These are phyloP conservation scores for Micromys minutus DNA, from an alignment of 2,113 vertebrate genomes.

Conservation along the genomic window DNA sequence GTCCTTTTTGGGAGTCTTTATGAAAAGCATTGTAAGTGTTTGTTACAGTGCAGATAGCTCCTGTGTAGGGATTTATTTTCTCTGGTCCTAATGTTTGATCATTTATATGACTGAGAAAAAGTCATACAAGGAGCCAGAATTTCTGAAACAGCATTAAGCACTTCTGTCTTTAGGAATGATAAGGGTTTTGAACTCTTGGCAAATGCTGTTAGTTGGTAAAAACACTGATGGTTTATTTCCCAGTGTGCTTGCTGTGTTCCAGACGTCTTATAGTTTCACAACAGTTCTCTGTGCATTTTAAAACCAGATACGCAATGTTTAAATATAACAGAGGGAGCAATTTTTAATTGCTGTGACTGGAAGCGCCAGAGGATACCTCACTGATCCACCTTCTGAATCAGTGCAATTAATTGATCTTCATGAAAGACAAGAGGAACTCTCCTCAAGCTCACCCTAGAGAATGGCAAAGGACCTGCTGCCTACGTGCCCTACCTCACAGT, in stretches of 20 bases:
- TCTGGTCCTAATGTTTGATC: background rate
- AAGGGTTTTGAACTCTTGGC: background rate
- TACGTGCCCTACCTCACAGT: background rate
- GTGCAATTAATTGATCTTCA: background rate
- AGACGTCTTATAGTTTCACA: conserved; percentile 5
- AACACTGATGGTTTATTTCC: background rate
- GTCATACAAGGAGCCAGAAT: background rate
- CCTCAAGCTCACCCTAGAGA: background rate
- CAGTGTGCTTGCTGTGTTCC: background rate
- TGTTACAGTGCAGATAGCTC: background rate
- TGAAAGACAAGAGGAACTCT: background rate
- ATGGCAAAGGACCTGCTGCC: background rate
- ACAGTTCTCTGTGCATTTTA: background rate
- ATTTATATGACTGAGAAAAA: background rate
- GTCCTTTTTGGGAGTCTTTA: conserved; percentile 13
- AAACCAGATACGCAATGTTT: background rate
- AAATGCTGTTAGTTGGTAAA: background rate
- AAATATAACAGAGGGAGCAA: background rate
- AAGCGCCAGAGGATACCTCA: too few species aligned
- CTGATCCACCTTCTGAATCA: background rate
- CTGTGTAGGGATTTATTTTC: background rate
- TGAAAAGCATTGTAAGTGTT: background rate
- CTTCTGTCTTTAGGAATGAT: background rate
- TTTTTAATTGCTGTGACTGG: conserved; percentile 29
- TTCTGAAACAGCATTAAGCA: background rate